These are phyloP conservation scores for Oikopleura vanhoeffeni DNA, from an alignment of 23 tunicate genomes.

Conservation along the genomic window DNA sequence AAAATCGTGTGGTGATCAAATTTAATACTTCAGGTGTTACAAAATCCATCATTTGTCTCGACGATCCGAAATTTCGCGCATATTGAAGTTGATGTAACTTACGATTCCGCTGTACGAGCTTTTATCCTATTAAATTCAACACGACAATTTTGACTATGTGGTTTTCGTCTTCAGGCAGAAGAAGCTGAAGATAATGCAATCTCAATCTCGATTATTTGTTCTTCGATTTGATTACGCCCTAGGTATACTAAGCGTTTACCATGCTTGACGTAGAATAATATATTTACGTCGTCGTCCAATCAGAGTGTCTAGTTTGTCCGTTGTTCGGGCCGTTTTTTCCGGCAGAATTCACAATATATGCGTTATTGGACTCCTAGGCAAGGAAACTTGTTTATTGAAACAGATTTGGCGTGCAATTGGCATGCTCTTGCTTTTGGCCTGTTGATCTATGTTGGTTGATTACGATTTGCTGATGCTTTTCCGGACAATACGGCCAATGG, in stretches of 20 bases:
- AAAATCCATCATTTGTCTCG: conserved; percentile 50
- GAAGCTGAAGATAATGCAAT: conserved; percentile 26
- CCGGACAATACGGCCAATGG: conserved; percentile 89
- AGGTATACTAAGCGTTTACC: conserved; percentile 35
- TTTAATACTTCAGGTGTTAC: conserved; percentile 30
- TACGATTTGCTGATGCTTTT: conserved; percentile 28
- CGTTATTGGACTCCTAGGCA: conserved; percentile 40
- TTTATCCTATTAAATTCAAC: conserved; percentile 54
- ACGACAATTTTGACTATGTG: conserved; percentile 76
- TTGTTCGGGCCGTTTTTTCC: conserved; percentile 70
- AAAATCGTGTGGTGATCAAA: no score
- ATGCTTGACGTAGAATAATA: conserved; percentile 27
- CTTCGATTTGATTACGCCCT: conserved; percentile 44
- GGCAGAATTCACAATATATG: conserved; percentile 39
- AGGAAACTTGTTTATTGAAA: conserved; percentile 44
- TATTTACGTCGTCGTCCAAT: conserved; percentile 48
- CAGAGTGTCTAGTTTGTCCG: conserved; percentile 44
- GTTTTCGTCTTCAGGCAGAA: conserved; percentile 40
- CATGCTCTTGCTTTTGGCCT: conserved; percentile 28
- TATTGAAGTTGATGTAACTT: conserved; percentile 33
- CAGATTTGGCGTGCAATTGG: conserved; percentile 75
- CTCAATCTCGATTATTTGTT: conserved; percentile 28
- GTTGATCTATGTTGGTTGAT: conserved; percentile 25
- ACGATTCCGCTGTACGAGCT: conserved; percentile 55
- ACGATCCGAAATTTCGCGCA: conserved; percentile 20